A percentile compares a stretch with the other conserved stretches of the same genome.
These are phyloP conservation scores for Iselma pallidipennis DNA, from an alignment of 2,888 invertebrate genomes.

Conservation along the genomic window DNA sequence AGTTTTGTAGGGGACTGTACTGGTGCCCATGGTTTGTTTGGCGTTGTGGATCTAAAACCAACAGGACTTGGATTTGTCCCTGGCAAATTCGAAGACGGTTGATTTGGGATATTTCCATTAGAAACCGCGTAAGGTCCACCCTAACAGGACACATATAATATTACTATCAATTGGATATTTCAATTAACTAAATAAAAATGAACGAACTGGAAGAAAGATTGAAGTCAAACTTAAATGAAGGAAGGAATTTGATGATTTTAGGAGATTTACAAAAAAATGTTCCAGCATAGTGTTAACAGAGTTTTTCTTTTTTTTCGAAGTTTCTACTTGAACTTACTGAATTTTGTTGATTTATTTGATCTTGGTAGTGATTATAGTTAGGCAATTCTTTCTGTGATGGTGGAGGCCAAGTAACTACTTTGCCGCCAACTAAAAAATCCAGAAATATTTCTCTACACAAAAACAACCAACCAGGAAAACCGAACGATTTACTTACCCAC, in stretches of 20 bases:
- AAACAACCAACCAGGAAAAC: slow-evolving; percentile 13
- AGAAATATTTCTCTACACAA: neutral
- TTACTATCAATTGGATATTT: neutral
- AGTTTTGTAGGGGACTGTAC: slow-evolving; percentile 56
- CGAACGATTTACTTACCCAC: slow-evolving; percentile 59
- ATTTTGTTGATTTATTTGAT: slow-evolving; percentile 54
- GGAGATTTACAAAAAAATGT: too few species aligned
- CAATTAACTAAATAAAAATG: too few species aligned
- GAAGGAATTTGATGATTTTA: too few species aligned
- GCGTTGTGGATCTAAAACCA: slow-evolving; percentile 46
- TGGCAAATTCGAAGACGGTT: slow-evolving; percentile 53
- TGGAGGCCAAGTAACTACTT: slow-evolving; percentile 88
- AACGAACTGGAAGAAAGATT: too few species aligned
- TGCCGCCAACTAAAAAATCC: slow-evolving; percentile 68
- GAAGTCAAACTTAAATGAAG: too few species aligned
- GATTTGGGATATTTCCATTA: slow-evolving; percentile 28
- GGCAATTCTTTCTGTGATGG: slow-evolving; percentile 66
- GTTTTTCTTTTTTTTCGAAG: too few species aligned
- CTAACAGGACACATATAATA: slow-evolving; percentile 43
- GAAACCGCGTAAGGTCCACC: slow-evolving; percentile 50
- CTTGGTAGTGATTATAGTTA: slow-evolving; percentile 59
- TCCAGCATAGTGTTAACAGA: neutral
- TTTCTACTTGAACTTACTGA: too few species aligned
- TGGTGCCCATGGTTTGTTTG: slow-evolving; percentile 56
- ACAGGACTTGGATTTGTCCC: slow-evolving; percentile 40